A percentile compares a stretch with the other conserved stretches of the same genome.
Evolutionary conservation across 2,888 invertebrate genomes (phyloP).

Genomic region (Diachrysia chrysitis): DNA sequence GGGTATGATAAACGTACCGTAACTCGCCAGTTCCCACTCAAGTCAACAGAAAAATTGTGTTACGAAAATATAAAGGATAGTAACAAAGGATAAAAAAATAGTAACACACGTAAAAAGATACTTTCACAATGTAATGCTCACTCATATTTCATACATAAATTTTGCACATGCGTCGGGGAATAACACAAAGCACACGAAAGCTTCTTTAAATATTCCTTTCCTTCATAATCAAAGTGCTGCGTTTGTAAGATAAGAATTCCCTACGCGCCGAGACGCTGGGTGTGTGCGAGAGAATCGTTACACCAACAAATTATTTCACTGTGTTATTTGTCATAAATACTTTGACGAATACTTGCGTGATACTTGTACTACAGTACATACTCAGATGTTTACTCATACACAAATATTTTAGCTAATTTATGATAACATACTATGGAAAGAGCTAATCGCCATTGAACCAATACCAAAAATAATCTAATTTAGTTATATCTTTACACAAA

Average conservation of each 20-base stretch:
- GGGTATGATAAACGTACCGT: slow-evolving; percentile 47
- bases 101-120: slow-evolving; percentile 64
- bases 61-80: slow-evolving; percentile 52
- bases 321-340: slow-evolving; percentile 85
- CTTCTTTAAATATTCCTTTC: slow-evolving; percentile 87
- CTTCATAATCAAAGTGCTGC: slow-evolving; percentile 87
- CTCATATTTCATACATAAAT: slow-evolving; percentile 79
- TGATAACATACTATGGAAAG: too few species aligned
- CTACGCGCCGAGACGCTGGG: slow-evolving; percentile 74
- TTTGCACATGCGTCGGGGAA: slow-evolving; percentile 81
- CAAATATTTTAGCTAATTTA: slow-evolving; percentile 3
- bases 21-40: slow-evolving; percentile 35
- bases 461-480: too few species aligned
- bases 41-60: slow-evolving; percentile 51
- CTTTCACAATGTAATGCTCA: slow-evolving; percentile 68
- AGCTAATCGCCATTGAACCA: not conserved
- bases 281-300: slow-evolving; percentile 75
- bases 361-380: slow-evolving; percentile 61
- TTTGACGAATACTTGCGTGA: slow-evolving; percentile 65
- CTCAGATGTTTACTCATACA: slow-evolving; percentile 32
- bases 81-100: slow-evolving; percentile 59
- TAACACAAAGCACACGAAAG: slow-evolving; percentile 79
- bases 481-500: too few species aligned
- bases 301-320: slow-evolving; percentile 83
- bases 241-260: slow-evolving; percentile 87